phyloP scores from a whole-genome alignment of 1,140 invertebrate genomes.

The Caerostris darwini region DNA sequence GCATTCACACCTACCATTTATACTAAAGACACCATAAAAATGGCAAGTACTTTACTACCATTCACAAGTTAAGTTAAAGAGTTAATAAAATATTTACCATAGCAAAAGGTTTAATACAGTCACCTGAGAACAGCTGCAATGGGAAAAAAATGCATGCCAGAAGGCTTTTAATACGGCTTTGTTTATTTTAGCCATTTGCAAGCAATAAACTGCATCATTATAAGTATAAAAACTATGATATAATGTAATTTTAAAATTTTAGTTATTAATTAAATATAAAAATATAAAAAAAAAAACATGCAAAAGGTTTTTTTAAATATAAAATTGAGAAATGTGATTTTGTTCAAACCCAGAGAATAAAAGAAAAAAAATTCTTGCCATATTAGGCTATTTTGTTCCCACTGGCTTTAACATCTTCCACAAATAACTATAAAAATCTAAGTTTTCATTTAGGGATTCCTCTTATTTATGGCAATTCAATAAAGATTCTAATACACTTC shows the following conservation, averaged over 20 bases:
- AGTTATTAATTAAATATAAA: background rate
- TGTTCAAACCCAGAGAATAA: background rate
- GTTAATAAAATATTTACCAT: conserved; percentile 75
- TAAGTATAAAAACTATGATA: conserved; percentile 39
- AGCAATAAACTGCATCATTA: background rate
- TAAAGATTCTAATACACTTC: conserved; percentile 46
- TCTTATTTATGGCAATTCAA: conserved; percentile 39
- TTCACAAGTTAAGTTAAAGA: conserved; percentile 45
- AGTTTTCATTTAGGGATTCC: conserved; percentile 3
- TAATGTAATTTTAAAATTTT: conserved; percentile 33
- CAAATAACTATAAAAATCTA: conserved; percentile 47
- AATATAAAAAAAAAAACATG: background rate
- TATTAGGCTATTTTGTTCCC: conserved; percentile 26
- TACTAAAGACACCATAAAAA: conserved; percentile 72
- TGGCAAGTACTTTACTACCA: conserved; percentile 52
- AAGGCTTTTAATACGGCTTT: background rate
- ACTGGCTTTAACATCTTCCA: conserved; percentile 46
- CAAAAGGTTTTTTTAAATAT: background rate
- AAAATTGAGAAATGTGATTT: background rate
- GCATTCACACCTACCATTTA: conserved; percentile 74
- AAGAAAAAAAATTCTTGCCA: background rate
- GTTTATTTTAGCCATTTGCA: background rate
- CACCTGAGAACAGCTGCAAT: conserved; percentile 72
- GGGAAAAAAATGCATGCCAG: conserved; percentile 44
- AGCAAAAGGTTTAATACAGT: conserved; percentile 74